These are phyloP conservation scores for Penaeus chinensis DNA, from an alignment of 1,140 invertebrate genomes.

Conservation along the genomic window DNA sequence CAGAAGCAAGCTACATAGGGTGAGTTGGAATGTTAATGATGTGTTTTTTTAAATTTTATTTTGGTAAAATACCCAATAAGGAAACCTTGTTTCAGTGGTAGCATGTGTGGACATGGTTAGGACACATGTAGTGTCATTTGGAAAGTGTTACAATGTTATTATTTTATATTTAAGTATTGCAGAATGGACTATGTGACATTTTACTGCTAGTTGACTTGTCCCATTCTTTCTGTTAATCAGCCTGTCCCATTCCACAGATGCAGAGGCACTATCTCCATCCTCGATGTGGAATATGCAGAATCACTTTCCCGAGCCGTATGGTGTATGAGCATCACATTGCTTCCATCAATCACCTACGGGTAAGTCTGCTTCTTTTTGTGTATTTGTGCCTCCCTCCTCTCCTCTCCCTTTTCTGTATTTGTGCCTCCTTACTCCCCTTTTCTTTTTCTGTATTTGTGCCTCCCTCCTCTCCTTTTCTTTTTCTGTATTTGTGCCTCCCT, in stretches of 20 bases:
- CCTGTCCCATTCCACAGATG: conserved; percentile 28
- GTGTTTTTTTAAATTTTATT: neutral
- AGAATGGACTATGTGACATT: too few species aligned
- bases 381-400: neutral
- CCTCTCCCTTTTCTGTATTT: neutral
- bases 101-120: too few species aligned
- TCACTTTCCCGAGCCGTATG: conserved; percentile 51
- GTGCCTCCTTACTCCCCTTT: neutral
- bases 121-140: too few species aligned
- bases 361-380: neutral
- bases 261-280: conserved; percentile 54
- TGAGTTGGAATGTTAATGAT: neutral
- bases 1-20: conserved; percentile 48
- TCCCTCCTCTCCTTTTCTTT: neutral
- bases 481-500: neutral
- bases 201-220: too few species aligned
- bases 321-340: conserved; percentile 52
- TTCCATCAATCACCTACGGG: conserved; percentile 49
- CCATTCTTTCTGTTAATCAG: too few species aligned
- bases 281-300: conserved; percentile 49
- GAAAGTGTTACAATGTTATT: too few species aligned
- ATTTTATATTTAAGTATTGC: too few species aligned
- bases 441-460: neutral
- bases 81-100: too few species aligned
- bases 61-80: neutral